Evolutionary conservation across 2,113 vertebrate species (phyloP).

Genomic region (Lepisosteus oculatus): DNA sequence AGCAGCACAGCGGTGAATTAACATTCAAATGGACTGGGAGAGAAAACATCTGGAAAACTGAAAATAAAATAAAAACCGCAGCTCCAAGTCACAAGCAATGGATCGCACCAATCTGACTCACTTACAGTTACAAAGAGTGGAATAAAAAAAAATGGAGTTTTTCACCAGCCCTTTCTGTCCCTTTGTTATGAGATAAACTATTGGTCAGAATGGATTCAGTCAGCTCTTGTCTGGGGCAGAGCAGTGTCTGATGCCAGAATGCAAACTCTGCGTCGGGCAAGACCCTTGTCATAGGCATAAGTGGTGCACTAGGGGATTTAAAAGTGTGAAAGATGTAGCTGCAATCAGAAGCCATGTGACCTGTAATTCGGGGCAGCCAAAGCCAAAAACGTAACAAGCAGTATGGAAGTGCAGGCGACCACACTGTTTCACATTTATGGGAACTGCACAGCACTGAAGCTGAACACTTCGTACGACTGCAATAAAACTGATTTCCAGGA

Average conservation of each 20-base stretch:
- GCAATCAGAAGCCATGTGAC: conserved; percentile 33
- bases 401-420: conserved; percentile 69
- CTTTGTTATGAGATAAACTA: conserved; percentile 28
- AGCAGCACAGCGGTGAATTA: conserved; percentile 45
- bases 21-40: conserved; percentile 49
- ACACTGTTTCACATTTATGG: conserved; percentile 56
- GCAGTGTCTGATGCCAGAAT: conserved; percentile 43
- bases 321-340: conserved; percentile 55
- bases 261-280: conserved; percentile 47
- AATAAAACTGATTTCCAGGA: conserved; percentile 51
- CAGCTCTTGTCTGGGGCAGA: conserved; percentile 28
- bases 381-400: conserved; percentile 37
- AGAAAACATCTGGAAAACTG: conserved; percentile 41
- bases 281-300: conserved; percentile 27
- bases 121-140: conserved; percentile 29
- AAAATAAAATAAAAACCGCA: not conserved
- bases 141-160: conserved; percentile 42
- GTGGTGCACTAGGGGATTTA: conserved; percentile 26
- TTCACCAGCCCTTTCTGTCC: conserved; percentile 18
- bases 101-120: conserved; percentile 40
- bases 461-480: conserved; percentile 61
- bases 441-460: conserved; percentile 60
- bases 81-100: conserved; percentile 16
- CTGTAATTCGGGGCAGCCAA: conserved; percentile 33
- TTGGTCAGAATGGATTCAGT: conserved; percentile 36